phyloP scores from a whole-genome alignment of 2,888 invertebrate species.

The Sicus ferrugineus region DNA sequence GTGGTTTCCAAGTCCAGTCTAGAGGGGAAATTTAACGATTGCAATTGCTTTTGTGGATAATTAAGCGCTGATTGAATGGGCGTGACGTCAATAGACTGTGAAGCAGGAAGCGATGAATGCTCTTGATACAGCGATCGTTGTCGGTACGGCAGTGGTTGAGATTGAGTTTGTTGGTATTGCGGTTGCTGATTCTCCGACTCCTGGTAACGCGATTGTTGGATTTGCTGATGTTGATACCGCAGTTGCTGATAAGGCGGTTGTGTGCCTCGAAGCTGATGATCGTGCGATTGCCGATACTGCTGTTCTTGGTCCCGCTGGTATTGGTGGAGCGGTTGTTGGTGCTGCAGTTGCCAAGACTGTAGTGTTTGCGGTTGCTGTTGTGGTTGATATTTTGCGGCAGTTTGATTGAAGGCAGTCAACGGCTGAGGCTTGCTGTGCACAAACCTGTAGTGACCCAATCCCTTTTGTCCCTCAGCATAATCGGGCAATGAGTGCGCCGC shows the following conservation, averaged over 20 bases:
- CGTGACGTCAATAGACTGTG: too few species aligned
- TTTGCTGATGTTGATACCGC: background rate
- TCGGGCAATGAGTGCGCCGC: constrained; percentile 40
- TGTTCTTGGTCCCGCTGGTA: background rate
- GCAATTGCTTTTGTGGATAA: constrained; percentile 31
- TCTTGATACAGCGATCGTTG: background rate
- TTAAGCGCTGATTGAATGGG: constrained; percentile 10
- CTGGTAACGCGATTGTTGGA: background rate
- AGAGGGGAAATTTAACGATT: constrained; percentile 30
- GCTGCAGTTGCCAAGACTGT: background rate
- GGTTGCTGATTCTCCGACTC: background rate
- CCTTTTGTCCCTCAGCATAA: constrained; percentile 61
- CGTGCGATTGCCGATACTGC: background rate
- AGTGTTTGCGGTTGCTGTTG: constrained; percentile 1
- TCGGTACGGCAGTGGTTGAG: background rate
- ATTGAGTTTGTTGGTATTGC: constrained; percentile 5
- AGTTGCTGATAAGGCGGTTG: too few species aligned
- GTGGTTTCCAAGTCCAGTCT: too few species aligned
- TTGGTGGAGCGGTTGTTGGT: background rate
- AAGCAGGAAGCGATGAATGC: background rate
- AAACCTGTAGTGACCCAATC: constrained; percentile 57
- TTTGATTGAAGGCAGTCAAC: constrained; percentile 36
- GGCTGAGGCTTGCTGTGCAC: constrained; percentile 56
- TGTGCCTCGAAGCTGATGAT: too few species aligned
- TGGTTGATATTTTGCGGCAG: background rate